Evolutionary conservation across 2,113 vertebrate genomes (phyloP), one percentile per base, ranked within the genome.

Genomic region (Hirundichthys speculiger): DNA sequence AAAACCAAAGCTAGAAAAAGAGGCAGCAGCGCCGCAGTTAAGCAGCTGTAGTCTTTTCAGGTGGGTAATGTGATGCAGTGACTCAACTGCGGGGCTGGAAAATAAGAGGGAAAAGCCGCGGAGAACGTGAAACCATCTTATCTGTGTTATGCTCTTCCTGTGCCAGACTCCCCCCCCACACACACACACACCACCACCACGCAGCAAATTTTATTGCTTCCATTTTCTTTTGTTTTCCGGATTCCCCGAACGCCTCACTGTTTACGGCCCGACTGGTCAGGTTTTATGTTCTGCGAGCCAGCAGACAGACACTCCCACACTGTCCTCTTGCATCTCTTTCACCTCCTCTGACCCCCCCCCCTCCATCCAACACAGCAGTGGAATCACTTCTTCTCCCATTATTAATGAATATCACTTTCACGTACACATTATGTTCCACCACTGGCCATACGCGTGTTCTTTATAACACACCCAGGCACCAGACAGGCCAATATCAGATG

Each of bases 181-280:
- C n/a, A n/a, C n/a, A n/a, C n/a, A n/a, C n/a, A n/a, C 43, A 21
- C 54, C 51, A 41, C 52, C n/a, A 0, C 47, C 24, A 3, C 53
- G 42, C 18, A 30, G 52, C 64, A 59, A n/a, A 47, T 74, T 81
- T 79, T 84, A 82, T 80, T 81, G 75, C 84, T 63, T 87, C 75
- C 51, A 78, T 75, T 82, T 86, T 79, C 69, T 66, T 64, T 79
- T 74, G 72, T 83, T 86, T 78, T 82, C 79, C 73, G 55, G 69
- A 83, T 71, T 81, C 77, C 67, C 72, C 59, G 45, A 51, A 52
- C 2, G 52, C 75, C 77, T 85, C 83, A 57, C 75, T 86, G 76
- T 75, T 83, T 78, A 80, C 65, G 54, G 70, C 75, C 64, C 53
- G 64, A 83, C 66, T 83, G 75, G 73, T 70, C 14, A 62, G 61